Conservation (phyloP, 2,797 vertebrate species). For the Propithecus deckenii region DNA sequence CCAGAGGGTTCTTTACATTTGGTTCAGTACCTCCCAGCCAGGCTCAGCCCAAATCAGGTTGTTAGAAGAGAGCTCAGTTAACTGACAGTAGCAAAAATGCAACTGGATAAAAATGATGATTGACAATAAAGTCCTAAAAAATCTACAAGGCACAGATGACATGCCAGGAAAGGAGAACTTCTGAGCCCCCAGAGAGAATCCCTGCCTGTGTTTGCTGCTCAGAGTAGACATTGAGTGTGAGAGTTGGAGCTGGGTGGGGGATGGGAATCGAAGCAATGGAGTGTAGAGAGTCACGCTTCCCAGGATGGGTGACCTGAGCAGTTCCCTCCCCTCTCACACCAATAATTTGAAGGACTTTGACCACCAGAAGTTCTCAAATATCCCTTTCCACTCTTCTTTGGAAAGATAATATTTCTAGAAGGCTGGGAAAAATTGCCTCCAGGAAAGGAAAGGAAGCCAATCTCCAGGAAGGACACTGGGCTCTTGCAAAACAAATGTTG, state of each 20-base stretch:
- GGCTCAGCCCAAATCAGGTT: background rate
- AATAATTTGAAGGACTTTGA: background rate
- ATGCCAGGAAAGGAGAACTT: background rate
- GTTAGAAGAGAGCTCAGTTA: conserved; percentile 13
- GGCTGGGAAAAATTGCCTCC: background rate
- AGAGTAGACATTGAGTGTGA: background rate
- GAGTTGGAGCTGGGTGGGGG: fast-evolving
- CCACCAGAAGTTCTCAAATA: background rate
- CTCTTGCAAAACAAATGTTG: background rate
- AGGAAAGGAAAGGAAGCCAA: background rate
- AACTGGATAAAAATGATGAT: conserved; percentile 43
- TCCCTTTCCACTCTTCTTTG: background rate
- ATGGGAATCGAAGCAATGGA: background rate
- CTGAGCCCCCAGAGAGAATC: background rate
- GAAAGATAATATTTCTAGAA: background rate
- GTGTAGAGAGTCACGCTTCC: background rate
- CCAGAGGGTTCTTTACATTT: conserved; percentile 37
- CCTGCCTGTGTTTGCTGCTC: background rate
- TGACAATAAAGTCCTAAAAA: conserved; percentile 48
- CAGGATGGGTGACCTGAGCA: background rate
- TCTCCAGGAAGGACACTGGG: background rate
- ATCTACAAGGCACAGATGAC: background rate
- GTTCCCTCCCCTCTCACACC: background rate
- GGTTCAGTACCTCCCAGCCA: conserved; percentile 3
- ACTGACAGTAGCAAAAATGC: conserved; percentile 53